Conservation (phyloP, 2,797 vertebrate species). For the Varecia variegata region DNA sequence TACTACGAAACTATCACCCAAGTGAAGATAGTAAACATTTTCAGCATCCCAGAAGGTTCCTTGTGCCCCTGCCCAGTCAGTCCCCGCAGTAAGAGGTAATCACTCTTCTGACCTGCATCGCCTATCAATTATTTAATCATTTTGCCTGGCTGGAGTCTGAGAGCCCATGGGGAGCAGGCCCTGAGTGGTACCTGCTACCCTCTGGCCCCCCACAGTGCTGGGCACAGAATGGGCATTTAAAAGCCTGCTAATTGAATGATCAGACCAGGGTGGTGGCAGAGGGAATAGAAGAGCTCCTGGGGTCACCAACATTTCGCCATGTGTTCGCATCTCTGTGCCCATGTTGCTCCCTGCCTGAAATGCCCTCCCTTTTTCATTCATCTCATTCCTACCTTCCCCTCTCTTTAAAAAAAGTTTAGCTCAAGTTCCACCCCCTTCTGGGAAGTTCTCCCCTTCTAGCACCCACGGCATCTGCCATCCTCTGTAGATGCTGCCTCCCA, state of each 20-base stretch:
- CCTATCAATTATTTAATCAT: neutral
- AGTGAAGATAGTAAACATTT: neutral
- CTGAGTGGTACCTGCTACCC: neutral
- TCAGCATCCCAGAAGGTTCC: neutral
- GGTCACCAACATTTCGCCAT: fast-evolving
- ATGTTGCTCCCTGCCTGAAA: neutral
- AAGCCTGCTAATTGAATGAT: neutral
- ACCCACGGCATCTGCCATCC: fast-evolving
- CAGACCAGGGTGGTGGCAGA: neutral
- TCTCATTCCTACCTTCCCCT: neutral
- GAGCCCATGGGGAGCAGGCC: neutral
- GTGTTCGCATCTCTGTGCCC: neutral
- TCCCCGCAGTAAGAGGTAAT: neutral
- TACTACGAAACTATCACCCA: neutral
- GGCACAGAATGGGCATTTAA: neutral
- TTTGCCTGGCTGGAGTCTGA: neutral
- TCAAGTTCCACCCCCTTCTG: neutral
- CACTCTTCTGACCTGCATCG: neutral
- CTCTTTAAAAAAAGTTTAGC: neutral
- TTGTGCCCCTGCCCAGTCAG: neutral
- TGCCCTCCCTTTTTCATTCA: neutral
- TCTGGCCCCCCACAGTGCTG: neutral
- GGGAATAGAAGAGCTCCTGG: too few species aligned
- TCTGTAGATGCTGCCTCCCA: neutral
- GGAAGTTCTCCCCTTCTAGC: neutral